These are phyloP conservation scores for Parthenolecanium corni DNA, from an alignment of 2,888 invertebrate genomes.

Conservation along the genomic window DNA sequence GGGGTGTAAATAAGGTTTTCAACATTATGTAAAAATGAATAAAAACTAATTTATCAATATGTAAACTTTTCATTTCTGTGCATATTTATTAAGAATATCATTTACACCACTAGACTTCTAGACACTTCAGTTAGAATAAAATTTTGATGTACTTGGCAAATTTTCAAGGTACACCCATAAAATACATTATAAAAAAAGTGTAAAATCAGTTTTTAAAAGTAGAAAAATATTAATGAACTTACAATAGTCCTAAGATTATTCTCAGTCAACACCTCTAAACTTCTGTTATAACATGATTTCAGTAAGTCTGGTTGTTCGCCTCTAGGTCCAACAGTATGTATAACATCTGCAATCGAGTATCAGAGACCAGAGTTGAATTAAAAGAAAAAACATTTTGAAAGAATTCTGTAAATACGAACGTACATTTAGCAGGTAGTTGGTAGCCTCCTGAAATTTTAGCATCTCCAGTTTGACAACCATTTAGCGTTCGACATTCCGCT, in stretches of 20 bases:
- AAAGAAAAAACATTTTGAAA: background rate
- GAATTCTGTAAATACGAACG: conserved; percentile 37
- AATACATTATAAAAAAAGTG: background rate
- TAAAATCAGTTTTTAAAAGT: background rate
- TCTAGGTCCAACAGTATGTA: conserved; percentile 80
- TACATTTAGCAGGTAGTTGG: conserved; percentile 70
- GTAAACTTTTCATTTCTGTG: too few relatives aligned
- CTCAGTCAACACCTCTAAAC: conserved; percentile 47
- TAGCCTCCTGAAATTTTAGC: conserved; percentile 77
- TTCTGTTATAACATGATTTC: conserved; percentile 56
- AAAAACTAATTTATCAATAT: too few relatives aligned
- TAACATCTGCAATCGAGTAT: conserved; percentile 52
- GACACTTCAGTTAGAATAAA: too few relatives aligned
- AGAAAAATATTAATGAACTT: conserved; percentile 33
- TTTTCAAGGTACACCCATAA: too few relatives aligned
- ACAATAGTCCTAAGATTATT: conserved; percentile 51
- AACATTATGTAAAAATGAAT: too few relatives aligned
- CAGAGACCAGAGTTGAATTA: background rate
- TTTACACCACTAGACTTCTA: too few relatives aligned
- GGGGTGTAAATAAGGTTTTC: too few relatives aligned
- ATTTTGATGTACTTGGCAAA: too few relatives aligned
- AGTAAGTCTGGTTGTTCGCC: conserved; percentile 56
- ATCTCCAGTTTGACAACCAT: conserved; percentile 67
- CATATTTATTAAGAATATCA: too few relatives aligned
- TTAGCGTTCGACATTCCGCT: conserved; percentile 58